Evolutionary conservation across 2,113 vertebrate genomes (phyloP).

Genomic region (Corythornis madagascariensis): DNA sequence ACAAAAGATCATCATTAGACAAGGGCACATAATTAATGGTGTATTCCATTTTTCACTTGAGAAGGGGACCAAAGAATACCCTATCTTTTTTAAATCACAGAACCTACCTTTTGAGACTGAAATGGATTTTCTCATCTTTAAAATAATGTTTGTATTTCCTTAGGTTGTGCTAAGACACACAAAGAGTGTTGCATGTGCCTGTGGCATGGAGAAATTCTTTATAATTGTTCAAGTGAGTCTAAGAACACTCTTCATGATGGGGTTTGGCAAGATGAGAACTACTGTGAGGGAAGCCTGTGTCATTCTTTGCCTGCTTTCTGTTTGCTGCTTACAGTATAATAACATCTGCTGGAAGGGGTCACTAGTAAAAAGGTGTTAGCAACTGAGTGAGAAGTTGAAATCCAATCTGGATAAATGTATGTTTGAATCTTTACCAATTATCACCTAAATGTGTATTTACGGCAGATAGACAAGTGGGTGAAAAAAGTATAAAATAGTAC

Average conservation of each 20-base stretch:
- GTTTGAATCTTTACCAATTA: constrained; percentile 56
- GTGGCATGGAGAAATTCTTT: not conserved
- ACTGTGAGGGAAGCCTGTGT: not conserved
- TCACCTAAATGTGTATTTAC: constrained; percentile 46
- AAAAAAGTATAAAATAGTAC: constrained; percentile 26
- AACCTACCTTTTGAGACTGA: not conserved
- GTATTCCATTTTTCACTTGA: not conserved
- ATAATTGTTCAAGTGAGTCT: not conserved
- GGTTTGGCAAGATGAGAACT: not conserved
- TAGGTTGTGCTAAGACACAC: not conserved
- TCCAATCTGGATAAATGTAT: constrained; percentile 70
- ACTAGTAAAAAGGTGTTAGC: constrained; percentile 69
- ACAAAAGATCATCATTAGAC: not conserved
- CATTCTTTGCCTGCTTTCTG: constrained; percentile 46
- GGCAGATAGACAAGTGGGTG: constrained; percentile 37
- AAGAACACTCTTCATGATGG: not conserved
- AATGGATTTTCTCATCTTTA: not conserved
- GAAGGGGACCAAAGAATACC: not conserved
- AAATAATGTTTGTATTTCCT: not conserved
- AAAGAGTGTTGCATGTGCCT: not conserved
- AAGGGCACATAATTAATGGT: rapidly evolving
- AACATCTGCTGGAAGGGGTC: constrained; percentile 68
- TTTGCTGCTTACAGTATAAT: constrained; percentile 61
- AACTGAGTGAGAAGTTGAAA: constrained; percentile 72
- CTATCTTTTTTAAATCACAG: not conserved